Conservation (phyloP, 2,797 vertebrate species). For the Mormyrops attenuatus region DNA sequence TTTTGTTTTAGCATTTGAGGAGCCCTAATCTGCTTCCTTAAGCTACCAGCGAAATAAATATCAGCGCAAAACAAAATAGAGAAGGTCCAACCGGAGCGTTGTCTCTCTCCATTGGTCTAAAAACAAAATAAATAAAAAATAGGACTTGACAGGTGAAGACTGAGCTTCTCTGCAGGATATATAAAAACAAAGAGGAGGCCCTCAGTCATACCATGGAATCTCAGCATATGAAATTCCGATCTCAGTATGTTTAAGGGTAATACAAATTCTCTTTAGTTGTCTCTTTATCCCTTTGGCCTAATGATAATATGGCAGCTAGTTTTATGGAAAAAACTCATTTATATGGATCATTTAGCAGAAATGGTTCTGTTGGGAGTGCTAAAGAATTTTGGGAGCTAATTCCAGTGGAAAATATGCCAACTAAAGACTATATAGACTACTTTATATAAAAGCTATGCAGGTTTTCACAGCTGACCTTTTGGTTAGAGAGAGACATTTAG, state of each 20-base stretch:
- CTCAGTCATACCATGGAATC: not conserved
- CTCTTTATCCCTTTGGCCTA: not conserved
- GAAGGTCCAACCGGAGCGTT: not conserved
- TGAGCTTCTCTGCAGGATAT: not conserved
- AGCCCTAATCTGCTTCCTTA: not conserved
- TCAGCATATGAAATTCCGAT: not conserved
- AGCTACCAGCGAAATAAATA: slow-evolving; percentile 5
- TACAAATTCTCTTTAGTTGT: not conserved
- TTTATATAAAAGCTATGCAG: not conserved
- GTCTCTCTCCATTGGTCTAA: not conserved
- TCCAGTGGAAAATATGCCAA: not conserved
- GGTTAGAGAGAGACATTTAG: not conserved
- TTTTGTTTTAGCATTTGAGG: slow-evolving; percentile 8
- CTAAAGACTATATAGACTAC: not conserved
- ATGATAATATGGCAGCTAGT: not conserved
- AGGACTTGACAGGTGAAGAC: not conserved
- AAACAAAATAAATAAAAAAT: not conserved
- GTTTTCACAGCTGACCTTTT: not conserved
- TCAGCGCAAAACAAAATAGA: not conserved
- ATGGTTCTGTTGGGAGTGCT: not conserved
- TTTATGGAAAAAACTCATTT: slow-evolving; percentile 4
- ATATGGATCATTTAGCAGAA: slow-evolving; percentile 8
- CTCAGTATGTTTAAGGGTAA: not conserved
- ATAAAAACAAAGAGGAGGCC: not conserved
- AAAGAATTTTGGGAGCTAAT: not conserved